Evolutionary conservation across 2,888 invertebrate species (phyloP), one percentile per base, ranked within the genome.

Genomic region (Euzophera pinguis): DNA sequence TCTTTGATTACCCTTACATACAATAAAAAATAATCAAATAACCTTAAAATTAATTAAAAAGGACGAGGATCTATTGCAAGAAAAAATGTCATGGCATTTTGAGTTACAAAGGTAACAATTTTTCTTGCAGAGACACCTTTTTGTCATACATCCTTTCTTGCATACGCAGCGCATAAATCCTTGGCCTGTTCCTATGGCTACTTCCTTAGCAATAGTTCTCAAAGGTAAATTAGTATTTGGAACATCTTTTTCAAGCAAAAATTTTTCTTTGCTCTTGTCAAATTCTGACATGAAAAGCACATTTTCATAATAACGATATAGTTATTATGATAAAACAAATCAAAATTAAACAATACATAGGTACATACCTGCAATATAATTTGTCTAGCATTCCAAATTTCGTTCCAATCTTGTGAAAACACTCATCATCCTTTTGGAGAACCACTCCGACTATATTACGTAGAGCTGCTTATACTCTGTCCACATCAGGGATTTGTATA

Each of bases 401-500:
- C 22, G 22, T 22, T 22, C 22, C 22, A 29, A 29, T 41, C 38
- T 32, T 47, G 47, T 50, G n/a, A n/a, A 54, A 45, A 37, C 27
- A 9, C 16, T 53, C n/a, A 43, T 29, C 34, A 38, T 41, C 41
- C 14, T 27, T 42, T 37, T 48, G 14, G 32, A 53, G 39, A 39
- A 16, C 39, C 42, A 50, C 49, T 39, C 49, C 49, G 13, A 50
- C 22, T 29, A 50, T 32, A 54, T 53, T 53, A 49, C 49, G 49
- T 38, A 43, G 41, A 48, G 49, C 48, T 22, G 22, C 22, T 22
- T 22, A 3, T 22, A n/a, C 43, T 52, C 32, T 43, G 52, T 52
- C 50, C 6, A 55, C 52, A 39, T 50, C 50, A 39, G 56, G 47
- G 16, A 53, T 53, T 51, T 47, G 53, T 53, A 53, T 53, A 37